Conservation (phyloP, 2,797 vertebrate species). For the Sebastiscus tertius region DNA sequence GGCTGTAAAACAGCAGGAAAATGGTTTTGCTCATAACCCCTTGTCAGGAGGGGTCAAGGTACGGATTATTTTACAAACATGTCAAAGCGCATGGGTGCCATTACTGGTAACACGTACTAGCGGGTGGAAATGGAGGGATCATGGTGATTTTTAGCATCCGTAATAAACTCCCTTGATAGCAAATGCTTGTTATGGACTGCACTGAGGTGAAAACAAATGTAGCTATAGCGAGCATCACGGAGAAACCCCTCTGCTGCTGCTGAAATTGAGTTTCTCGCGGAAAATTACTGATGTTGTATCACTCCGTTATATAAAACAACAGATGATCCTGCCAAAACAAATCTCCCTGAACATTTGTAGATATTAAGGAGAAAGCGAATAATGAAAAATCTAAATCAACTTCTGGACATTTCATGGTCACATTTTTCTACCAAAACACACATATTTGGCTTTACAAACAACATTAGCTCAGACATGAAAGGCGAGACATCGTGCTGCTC, state of each 20-base stretch:
- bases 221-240: slow-evolving; percentile 6
- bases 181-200: slow-evolving; percentile 38
- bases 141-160: neutral
- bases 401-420: neutral
- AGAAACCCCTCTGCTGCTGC: slow-evolving; percentile 16
- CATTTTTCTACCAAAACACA: neutral
- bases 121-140: slow-evolving; percentile 14
- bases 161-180: slow-evolving; percentile 51
- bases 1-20: slow-evolving; percentile 53
- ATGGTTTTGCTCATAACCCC: slow-evolving; percentile 46
- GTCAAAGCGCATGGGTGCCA: slow-evolving; percentile 13
- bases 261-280: slow-evolving; percentile 47
- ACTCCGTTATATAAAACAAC: slow-evolving; percentile 2
- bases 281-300: slow-evolving; percentile 34
- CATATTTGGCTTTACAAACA: neutral
- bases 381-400: slow-evolving; percentile 43
- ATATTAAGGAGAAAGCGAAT: slow-evolving; percentile 24
- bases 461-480: slow-evolving; percentile 14
- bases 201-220: slow-evolving; percentile 20
- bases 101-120: slow-evolving; percentile 18
- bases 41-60: slow-evolving; percentile 38
- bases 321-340: slow-evolving; percentile 8
- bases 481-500: neutral
- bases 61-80: slow-evolving; percentile 43
- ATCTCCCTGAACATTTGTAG: slow-evolving; percentile 20